phyloP scores from a whole-genome alignment of 2,797 vertebrate species.

The Xiphorhynchus erythropygius region DNA sequence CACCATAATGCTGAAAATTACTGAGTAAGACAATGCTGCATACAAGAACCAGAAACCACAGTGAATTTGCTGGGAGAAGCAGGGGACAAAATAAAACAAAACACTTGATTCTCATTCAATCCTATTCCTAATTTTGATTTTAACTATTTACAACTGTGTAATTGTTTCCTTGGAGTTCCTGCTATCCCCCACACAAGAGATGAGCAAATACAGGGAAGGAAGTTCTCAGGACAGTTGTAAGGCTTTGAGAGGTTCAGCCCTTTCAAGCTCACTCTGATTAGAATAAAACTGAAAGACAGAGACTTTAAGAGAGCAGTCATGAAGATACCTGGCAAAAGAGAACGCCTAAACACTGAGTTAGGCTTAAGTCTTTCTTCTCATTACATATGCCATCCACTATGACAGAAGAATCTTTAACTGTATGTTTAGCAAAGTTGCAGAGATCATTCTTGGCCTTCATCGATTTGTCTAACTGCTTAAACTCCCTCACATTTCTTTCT shows the following conservation, averaged over 20 bases:
- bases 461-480: not conserved
- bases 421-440: not conserved
- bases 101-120: not conserved
- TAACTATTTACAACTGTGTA: not conserved
- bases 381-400: not conserved
- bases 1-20: not conserved
- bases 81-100: not conserved
- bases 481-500: not conserved
- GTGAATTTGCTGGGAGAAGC: not conserved
- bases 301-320: not conserved
- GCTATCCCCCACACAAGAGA: not conserved
- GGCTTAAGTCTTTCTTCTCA: not conserved
- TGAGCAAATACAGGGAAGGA: not conserved
- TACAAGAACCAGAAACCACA: not conserved
- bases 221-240: not conserved
- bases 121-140: not conserved
- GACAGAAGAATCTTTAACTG: not conserved
- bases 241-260: not conserved
- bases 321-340: not conserved
- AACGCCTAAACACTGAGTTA: not conserved
- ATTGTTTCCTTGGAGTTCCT: not conserved
- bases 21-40: not conserved
- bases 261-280: not conserved
- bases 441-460: not conserved
- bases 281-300: not conserved